phyloP scores from a whole-genome alignment of 2,113 vertebrate species.

The Saccopteryx leptura region DNA sequence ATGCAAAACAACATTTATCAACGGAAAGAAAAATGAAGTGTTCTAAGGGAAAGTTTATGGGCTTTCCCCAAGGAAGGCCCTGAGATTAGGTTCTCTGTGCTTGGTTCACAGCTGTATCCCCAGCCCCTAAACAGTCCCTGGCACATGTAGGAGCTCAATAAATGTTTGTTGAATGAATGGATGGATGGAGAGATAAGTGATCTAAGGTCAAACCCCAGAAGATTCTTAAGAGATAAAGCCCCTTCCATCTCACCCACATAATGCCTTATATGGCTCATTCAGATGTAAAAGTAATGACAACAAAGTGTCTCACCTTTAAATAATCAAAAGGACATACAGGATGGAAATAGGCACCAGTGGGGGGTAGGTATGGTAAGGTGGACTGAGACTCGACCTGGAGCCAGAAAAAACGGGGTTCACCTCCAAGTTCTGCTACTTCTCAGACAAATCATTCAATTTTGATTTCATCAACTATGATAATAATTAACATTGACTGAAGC shows the following conservation, averaged over 20 bases:
- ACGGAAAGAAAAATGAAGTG: constrained; percentile 43
- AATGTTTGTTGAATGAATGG: neutral
- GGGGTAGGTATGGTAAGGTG: neutral
- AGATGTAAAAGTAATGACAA: neutral
- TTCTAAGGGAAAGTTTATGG: neutral
- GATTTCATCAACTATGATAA: neutral
- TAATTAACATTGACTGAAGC: neutral
- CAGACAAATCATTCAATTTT: constrained; percentile 2
- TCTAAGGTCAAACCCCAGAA: constrained; percentile 3
- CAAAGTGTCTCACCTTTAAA: constrained; percentile 34
- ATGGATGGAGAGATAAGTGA: neutral
- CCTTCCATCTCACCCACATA: neutral
- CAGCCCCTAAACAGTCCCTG: neutral
- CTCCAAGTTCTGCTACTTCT: neutral
- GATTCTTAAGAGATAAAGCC: neutral
- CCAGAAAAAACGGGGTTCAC: neutral
- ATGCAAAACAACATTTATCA: constrained; percentile 52
- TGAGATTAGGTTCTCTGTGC: neutral
- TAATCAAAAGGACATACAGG: constrained; percentile 17
- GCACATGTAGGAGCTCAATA: neutral
- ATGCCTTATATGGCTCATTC: neutral
- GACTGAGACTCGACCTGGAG: neutral
- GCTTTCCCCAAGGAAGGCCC: neutral
- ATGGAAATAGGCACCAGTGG: neutral
- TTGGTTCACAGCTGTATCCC: neutral